phyloP scores from a whole-genome alignment of 2,797 vertebrate genomes.

The Periophthalmus magnuspinnatus region DNA sequence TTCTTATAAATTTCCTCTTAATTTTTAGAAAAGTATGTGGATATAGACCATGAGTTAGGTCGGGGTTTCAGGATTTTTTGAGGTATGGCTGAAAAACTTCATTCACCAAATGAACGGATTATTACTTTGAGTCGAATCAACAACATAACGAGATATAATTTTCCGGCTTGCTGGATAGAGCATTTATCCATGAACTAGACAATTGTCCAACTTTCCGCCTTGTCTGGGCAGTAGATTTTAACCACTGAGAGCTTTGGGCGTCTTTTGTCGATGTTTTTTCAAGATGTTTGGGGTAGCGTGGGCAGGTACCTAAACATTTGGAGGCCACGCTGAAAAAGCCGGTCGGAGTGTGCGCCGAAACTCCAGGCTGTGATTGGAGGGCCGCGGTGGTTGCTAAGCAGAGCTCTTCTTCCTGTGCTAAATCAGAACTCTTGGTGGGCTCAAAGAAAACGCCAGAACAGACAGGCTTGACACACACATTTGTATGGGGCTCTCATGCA shows the following conservation, averaged over 20 bases:
- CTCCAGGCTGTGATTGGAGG: constrained; percentile 78
- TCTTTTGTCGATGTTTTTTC: constrained; percentile 2
- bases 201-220: neutral
- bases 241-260: neutral
- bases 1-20: neutral
- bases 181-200: neutral
- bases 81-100: neutral
- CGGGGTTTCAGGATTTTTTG: too few relatives aligned
- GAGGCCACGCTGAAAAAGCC: constrained; percentile 60
- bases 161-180: neutral
- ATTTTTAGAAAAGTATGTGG: neutral
- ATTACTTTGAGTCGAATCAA: neutral
- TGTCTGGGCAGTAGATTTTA: neutral
- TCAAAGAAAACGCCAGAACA: constrained; percentile 72
- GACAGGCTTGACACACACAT: constrained; percentile 32
- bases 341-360: constrained; percentile 66
- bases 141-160: neutral
- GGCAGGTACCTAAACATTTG: constrained; percentile 53
- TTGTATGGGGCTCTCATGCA: constrained; percentile 45
- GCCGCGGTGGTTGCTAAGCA: constrained; percentile 82
- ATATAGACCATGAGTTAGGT: neutral
- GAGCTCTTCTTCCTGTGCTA: constrained; percentile 83
- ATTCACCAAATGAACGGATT: neutral
- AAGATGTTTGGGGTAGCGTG: constrained; percentile 27
- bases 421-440: constrained; percentile 81